phyloP scores from a whole-genome alignment of 2,888 invertebrate species.

The Lypha dubia region DNA sequence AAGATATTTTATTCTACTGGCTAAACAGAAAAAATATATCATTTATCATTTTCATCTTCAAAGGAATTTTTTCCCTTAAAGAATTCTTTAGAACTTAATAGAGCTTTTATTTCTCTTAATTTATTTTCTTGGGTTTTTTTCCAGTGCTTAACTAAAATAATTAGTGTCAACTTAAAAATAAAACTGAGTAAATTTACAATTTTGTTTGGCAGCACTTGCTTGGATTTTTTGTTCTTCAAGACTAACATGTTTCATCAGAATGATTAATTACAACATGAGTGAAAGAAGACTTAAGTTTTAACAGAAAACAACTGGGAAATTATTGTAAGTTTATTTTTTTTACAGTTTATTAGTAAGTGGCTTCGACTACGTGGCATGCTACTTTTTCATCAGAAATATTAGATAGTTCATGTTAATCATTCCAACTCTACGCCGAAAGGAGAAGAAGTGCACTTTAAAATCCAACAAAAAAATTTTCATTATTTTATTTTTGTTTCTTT shows the following conservation, averaged over 20 bases:
- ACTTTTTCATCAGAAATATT: no score
- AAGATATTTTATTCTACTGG: not conserved
- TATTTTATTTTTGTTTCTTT: no score
- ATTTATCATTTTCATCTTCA: slow-evolving; percentile 33
- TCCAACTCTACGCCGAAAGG: no score
- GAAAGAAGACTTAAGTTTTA: slow-evolving; percentile 32
- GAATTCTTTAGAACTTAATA: slow-evolving; percentile 4
- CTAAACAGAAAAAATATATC: not conserved
- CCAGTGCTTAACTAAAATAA: slow-evolving; percentile 67
- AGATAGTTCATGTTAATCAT: no score
- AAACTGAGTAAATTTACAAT: slow-evolving; percentile 41
- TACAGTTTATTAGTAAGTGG: not conserved
- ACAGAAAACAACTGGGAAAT: slow-evolving; percentile 1
- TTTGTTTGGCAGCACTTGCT: slow-evolving; percentile 21
- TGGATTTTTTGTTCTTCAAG: not conserved
- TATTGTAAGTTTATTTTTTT: slow-evolving; percentile 6
- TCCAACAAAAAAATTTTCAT: no score
- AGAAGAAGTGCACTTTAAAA: no score
- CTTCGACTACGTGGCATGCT: not conserved
- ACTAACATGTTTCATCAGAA: slow-evolving; percentile 57
- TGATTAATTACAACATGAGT: slow-evolving; percentile 67
- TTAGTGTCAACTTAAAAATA: slow-evolving; percentile 71
- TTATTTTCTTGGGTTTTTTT: slow-evolving; percentile 23
- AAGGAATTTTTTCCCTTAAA: slow-evolving; percentile 1
- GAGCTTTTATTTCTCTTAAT: slow-evolving; percentile 12